Conservation (phyloP, 1,140 invertebrate species). For the Eumaeus atala region DNA sequence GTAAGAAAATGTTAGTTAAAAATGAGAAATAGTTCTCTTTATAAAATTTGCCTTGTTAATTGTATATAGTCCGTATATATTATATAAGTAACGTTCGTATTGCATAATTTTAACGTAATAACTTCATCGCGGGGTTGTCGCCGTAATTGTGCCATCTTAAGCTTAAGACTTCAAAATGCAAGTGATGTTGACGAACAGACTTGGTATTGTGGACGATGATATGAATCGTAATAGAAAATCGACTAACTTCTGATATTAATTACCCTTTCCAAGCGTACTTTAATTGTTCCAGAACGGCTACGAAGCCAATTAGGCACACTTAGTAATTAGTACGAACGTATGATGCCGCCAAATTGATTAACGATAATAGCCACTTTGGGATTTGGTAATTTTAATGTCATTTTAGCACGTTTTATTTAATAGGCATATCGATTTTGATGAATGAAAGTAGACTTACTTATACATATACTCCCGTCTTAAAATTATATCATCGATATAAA, state of each 20-base stretch:
- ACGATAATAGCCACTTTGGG: slow-evolving; percentile 4
- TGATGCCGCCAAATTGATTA: slow-evolving; percentile 4
- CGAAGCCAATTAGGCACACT: not conserved
- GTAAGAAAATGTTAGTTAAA: slow-evolving; percentile 7
- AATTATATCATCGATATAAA: no score
- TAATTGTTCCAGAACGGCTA: not conserved
- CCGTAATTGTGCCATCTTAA: slow-evolving; percentile 9
- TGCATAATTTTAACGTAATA: slow-evolving; percentile 7
- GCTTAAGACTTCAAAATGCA: not conserved
- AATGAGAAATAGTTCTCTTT: not conserved
- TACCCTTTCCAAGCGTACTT: not conserved
- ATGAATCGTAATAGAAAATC: no score
- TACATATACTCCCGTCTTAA: no score
- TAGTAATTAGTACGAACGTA: no score
- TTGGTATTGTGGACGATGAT: no score
- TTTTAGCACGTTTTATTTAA: not conserved
- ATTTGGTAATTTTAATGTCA: not conserved
- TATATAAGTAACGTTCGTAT: slow-evolving; percentile 4
- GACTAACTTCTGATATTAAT: not conserved
- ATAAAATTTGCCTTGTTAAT: slow-evolving; percentile 10
- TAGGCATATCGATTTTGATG: not conserved
- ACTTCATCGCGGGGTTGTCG: not conserved
- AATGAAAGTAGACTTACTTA: no score
- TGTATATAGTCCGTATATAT: slow-evolving; percentile 12
- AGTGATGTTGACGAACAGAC: no score